phyloP scores from a whole-genome alignment of 2,797 vertebrate genomes.

The Sebastes steindachneri region DNA sequence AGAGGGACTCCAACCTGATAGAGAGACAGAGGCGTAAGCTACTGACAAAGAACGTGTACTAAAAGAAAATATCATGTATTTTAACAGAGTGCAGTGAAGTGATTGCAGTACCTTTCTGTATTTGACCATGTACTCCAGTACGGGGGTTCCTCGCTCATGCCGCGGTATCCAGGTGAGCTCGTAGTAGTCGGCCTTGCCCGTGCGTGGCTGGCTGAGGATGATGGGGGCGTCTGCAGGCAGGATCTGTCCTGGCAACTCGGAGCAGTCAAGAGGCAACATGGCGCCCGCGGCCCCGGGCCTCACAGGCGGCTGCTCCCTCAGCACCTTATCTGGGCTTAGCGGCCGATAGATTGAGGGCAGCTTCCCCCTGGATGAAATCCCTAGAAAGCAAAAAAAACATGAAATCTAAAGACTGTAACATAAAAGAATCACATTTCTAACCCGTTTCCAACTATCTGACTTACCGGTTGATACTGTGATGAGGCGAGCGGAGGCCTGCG shows the following conservation, averaged over 20 bases:
- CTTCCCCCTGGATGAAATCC: slow-evolving; percentile 66
- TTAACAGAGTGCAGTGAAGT: background rate
- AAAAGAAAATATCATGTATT: background rate
- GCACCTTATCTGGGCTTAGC: slow-evolving; percentile 81
- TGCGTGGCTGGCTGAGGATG: slow-evolving; percentile 94
- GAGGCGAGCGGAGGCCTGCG: slow-evolving; percentile 91
- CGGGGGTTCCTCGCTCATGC: slow-evolving; percentile 85
- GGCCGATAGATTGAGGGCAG: slow-evolving; percentile 78
- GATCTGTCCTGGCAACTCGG: slow-evolving; percentile 76
- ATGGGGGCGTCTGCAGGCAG: slow-evolving; percentile 91
- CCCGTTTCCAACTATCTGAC: background rate
- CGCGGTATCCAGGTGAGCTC: slow-evolving; percentile 95
- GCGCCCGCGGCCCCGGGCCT: slow-evolving; percentile 70
- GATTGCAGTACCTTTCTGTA: slow-evolving; percentile 90
- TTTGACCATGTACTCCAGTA: slow-evolving; percentile 93
- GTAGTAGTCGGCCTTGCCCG: slow-evolving; percentile 93
- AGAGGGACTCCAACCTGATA: slow-evolving; percentile 87
- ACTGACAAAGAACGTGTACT: background rate
- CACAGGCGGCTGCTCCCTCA: slow-evolving; percentile 79
- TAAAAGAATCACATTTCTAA: background rate
- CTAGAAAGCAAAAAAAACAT: slow-evolving; percentile 31
- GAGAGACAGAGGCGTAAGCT: background rate
- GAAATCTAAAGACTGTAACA: background rate
- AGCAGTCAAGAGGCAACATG: slow-evolving; percentile 83
- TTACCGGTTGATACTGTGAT: slow-evolving; percentile 86